These are phyloP conservation scores for Netelia fuscicornis DNA, from an alignment of 2,888 invertebrate species.

Conservation along the genomic window DNA sequence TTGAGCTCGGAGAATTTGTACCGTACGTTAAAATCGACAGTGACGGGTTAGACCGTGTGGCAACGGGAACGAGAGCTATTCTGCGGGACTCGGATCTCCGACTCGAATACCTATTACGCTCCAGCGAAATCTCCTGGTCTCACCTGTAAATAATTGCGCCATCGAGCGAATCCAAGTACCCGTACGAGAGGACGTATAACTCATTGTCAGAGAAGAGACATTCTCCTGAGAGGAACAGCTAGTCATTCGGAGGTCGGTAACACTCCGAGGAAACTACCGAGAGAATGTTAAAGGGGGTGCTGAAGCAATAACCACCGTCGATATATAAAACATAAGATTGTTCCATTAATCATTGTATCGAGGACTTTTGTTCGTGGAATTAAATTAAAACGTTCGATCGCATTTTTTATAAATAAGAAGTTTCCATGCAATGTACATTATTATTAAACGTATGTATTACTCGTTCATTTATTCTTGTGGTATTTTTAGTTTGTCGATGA, in stretches of 20 bases:
- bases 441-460: too few relatives aligned
- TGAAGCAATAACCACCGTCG: not conserved
- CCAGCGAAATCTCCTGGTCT: conserved; percentile 51
- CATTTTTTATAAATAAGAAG: too few relatives aligned
- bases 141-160: conserved; percentile 70
- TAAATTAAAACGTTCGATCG: too few relatives aligned
- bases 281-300: conserved; percentile 21
- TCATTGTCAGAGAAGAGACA: conserved; percentile 67
- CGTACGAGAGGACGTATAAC: conserved; percentile 64
- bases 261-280: conserved; percentile 29
- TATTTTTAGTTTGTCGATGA: too few relatives aligned
- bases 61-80: conserved; percentile 2
- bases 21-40: conserved; percentile 23
- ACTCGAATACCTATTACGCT: conserved; percentile 26
- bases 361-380: too few relatives aligned
- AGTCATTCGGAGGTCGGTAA: conserved; percentile 37
- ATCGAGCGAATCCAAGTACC: conserved; percentile 66
- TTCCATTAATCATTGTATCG: too few relatives aligned
- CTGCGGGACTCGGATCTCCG: not conserved
- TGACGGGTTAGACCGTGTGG: conserved; percentile 23
- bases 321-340: too few relatives aligned
- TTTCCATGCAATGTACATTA: too few relatives aligned
- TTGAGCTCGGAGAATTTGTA: conserved; percentile 4
- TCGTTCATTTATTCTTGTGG: too few relatives aligned
- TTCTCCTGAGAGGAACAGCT: conserved; percentile 56